These are phyloP conservation scores for Chrysogorgia sp. DNA, from an alignment of 92 coral and sea anemone species.

Conservation along the genomic window DNA sequence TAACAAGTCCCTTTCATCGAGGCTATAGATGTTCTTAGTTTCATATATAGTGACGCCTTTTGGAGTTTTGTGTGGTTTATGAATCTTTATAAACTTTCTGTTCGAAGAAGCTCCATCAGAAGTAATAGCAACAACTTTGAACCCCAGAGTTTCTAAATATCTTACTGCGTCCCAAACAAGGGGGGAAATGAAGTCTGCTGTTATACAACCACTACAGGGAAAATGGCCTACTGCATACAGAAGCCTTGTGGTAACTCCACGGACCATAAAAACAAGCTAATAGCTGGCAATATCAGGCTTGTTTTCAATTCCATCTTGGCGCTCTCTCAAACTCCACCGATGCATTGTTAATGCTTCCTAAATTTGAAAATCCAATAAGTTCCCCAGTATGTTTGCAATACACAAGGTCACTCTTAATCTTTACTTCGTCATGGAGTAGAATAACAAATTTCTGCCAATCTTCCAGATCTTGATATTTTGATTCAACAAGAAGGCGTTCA, in stretches of 20 bases:
- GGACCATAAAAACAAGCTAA: constrained; percentile 41
- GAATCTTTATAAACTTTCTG: constrained; percentile 20
- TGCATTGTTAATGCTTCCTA: constrained; percentile 38
- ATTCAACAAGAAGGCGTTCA: constrained; percentile 34
- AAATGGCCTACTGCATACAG: constrained; percentile 45
- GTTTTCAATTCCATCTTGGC: neutral
- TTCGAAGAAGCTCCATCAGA: constrained; percentile 29
- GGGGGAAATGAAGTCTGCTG: constrained; percentile 17
- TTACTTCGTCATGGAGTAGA: constrained; percentile 45
- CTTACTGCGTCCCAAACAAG: constrained; percentile 28
- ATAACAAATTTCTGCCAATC: constrained; percentile 37
- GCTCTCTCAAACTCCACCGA: constrained; percentile 16
- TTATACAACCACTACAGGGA: constrained; percentile 7
- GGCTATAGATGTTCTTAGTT: constrained; percentile 16
- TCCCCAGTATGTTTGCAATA: constrained; percentile 51
- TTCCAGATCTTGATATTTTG: neutral
- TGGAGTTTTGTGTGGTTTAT: neutral
- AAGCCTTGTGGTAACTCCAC: constrained; percentile 37
- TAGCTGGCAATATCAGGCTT: constrained; percentile 20
- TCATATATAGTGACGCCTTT: neutral
- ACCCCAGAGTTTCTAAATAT: constrained; percentile 11
- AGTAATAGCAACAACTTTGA: constrained; percentile 11
- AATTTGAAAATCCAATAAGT: constrained; percentile 38
- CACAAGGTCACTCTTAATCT: constrained; percentile 47
- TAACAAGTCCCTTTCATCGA: constrained; percentile 10